These are phyloP conservation scores for Tragelaphus imberbis DNA, from an alignment of 2,113 vertebrate species.

Conservation along the genomic window DNA sequence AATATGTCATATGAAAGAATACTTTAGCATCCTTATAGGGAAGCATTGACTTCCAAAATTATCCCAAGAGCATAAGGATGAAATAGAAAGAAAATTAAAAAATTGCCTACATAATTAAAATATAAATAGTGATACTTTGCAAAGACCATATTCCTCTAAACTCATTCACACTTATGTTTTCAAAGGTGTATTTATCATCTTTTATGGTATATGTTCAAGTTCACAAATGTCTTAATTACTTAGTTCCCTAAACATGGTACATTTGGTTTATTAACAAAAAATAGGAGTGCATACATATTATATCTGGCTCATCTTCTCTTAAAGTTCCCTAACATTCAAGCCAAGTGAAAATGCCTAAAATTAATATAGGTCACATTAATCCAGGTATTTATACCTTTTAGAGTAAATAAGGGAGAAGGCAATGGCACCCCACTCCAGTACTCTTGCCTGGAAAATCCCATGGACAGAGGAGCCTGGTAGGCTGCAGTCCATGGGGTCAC, in stretches of 20 bases:
- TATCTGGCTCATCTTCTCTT: conserved; percentile 9
- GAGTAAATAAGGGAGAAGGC: too few species aligned
- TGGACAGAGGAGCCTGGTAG: too few species aligned
- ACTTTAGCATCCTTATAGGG: neutral
- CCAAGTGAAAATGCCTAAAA: conserved; percentile 65
- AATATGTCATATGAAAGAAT: neutral
- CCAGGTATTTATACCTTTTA: conserved; percentile 72
- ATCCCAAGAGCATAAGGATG: neutral
- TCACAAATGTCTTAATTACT: conserved; percentile 35
- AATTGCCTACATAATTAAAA: neutral
- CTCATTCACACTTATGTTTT: neutral
- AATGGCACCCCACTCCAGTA: too few species aligned
- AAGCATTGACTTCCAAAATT: neutral
- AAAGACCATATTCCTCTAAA: neutral
- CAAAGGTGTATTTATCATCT: neutral
- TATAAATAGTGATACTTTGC: neutral
- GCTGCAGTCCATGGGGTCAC: too few species aligned
- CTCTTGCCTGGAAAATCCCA: too few species aligned
- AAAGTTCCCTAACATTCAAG: conserved; percentile 56
- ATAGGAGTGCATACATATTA: neutral
- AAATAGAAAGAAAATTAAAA: neutral
- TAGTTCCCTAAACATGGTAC: neutral
- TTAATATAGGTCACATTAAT: conserved; percentile 75
- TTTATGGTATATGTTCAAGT: neutral
- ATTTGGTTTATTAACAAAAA: conserved; percentile 51